phyloP scores from a whole-genome alignment of 1,140 invertebrate species.

The Piezodorus guildinii region DNA sequence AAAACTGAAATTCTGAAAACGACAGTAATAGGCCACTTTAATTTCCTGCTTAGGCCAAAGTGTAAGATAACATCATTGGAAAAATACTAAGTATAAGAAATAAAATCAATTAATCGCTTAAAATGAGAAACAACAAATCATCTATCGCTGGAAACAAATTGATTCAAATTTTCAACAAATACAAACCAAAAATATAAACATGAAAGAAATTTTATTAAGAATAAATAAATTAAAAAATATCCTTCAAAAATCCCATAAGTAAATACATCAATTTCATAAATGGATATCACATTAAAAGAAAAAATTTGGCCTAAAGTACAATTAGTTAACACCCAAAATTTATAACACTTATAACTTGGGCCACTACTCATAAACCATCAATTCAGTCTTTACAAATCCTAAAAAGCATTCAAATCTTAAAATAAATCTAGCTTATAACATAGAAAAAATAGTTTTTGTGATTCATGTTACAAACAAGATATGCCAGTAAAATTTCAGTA shows the following conservation, averaged over 20 bases:
- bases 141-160: too few relatives aligned
- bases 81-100: too few relatives aligned
- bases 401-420: constrained; percentile 5
- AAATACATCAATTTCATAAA: not conserved
- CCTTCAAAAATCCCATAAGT: not conserved
- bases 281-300: not conserved
- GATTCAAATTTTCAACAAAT: too few relatives aligned
- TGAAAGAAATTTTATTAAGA: not conserved
- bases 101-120: too few relatives aligned
- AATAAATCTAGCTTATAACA: not conserved
- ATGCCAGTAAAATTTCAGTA: not conserved
- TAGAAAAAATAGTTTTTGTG: not conserved
- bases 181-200: too few relatives aligned
- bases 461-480: too few relatives aligned
- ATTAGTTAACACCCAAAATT: constrained; percentile 1
- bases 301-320: constrained; percentile 11
- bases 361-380: constrained; percentile 9
- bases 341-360: constrained; percentile 6
- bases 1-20: too few relatives aligned
- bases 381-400: constrained; percentile 14
- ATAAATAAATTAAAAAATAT: constrained; percentile 11
- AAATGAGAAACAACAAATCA: too few relatives aligned
- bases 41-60: too few relatives aligned
- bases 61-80: too few relatives aligned
- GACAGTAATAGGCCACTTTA: too few relatives aligned